Base-by-base conservation (phyloP, 1,140 invertebrate genomes). In the Eurytemora carolleeae region DNA sequence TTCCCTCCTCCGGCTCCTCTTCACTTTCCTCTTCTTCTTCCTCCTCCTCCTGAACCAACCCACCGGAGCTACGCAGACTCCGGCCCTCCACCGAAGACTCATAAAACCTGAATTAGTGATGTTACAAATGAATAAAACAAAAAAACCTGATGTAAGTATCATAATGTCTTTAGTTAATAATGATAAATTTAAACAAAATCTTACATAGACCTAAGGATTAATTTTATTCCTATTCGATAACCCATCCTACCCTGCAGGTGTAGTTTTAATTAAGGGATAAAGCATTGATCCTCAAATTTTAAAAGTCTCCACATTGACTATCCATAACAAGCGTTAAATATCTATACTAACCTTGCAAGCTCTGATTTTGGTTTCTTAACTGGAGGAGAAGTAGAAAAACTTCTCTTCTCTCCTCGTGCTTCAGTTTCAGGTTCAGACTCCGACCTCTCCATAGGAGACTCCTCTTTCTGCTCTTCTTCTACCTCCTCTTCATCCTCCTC, bases 21-120 rank as follows among this genome's bases (percentile, higher is more conserved):
- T 67, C 63, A 16, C 22, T 52, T 19, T 65, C 65, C 55, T 58
- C 64, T 59, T 59, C 66, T 59, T 64, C 69, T 64, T 65, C 67
- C 53, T 75, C 81, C 80, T 63, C 85, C 83, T 68, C 83, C 82
- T 69, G 85, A 82, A 65, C 84, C 82, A 0, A 81, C 81, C 85
- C 66, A n/a, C 67, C 64, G 24, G 57, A 58, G 22, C 61, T 61
- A 19, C 58, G 26, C 16, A 62, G 59, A 20, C 60, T 26, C 22
- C 59, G 24, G n/a, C 63, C 53, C 21, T 53, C 12, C 23, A 64
- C 16, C 24, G 54, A 53, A 63, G 26, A 44, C 53, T 52, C 18
- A 44, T 65, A 63, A 54, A 55, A 53, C 21, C 62, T n/a, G 54
- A 24, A 58, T 22, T 15, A 23, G 12, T 17, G 24, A n/a, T n/a